Evolutionary conservation across 2,888 invertebrate species (phyloP).

Genomic region (Dioctria rufipes): DNA sequence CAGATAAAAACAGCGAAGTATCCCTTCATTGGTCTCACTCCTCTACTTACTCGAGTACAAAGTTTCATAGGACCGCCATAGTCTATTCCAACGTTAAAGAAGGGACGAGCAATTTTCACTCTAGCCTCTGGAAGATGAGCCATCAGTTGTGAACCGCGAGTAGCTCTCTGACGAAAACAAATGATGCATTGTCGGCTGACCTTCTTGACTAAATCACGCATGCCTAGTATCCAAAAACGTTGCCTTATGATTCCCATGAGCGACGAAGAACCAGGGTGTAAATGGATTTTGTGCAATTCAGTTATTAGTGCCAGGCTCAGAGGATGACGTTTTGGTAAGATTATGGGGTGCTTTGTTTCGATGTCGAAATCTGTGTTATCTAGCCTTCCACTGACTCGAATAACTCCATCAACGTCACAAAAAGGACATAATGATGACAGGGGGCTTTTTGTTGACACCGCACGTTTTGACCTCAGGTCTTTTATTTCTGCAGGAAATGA

Average conservation of each 20-base stretch:
- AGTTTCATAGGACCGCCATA: slow-evolving; percentile 6
- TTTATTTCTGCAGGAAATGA: too few species aligned
- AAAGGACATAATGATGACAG: too few species aligned
- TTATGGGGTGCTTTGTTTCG: too few species aligned
- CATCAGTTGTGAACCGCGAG: slow-evolving; percentile 1
- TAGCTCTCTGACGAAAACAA: slow-evolving; percentile 3
- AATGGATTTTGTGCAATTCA: not conserved
- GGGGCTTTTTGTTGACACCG: too few species aligned
- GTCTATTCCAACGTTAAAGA: slow-evolving; percentile 7
- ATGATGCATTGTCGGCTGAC: not conserved
- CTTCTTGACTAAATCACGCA: not conserved
- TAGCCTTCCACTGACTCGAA: not conserved
- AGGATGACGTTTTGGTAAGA: too few species aligned
- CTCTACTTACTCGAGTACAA: not conserved
- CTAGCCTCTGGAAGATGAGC: not conserved
- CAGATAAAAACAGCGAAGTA: slow-evolving; percentile 18
- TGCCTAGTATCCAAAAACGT: not conserved
- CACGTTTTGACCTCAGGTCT: too few species aligned
- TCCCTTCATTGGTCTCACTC: not conserved
- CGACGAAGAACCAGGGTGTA: not conserved
- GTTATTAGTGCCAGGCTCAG: not conserved
- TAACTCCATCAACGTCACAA: not conserved
- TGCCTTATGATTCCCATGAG: not conserved
- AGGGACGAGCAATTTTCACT: not conserved
- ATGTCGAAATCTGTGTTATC: too few species aligned